Base-by-base conservation (phyloP, 1,140 invertebrate genomes). In the Orius laevigatus region DNA sequence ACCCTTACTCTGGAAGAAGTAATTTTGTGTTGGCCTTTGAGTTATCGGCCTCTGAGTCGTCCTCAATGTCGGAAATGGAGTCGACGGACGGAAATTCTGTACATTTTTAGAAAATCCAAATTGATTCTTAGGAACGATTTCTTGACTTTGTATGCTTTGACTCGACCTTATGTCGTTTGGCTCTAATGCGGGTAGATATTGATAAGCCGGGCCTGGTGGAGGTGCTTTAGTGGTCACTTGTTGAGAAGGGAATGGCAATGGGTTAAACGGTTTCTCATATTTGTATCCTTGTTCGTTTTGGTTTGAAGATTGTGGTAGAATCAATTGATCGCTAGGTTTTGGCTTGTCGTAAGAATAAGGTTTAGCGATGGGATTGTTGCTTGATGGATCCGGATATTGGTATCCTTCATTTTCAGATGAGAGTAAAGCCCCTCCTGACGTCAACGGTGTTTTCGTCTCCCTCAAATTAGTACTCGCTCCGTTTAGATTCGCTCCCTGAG, bases 401-500 rank as follows among this genome's bases (percentile, higher is more conserved):
- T 19, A 16, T 14, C 12, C 40, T 14, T 42, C 40, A 42, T 42
- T 18, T 11, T 42, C 18, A 2, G 40, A 16, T 19, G 40, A 18
- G 3, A 42, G 40, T 11, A 42, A 19, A 14, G 40, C 40, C 10
- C 40, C 40, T 19, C 40, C 40, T 3, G 40, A 42, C 5, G 10
- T 14, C 40, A 18, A 16, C n/a, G 44, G 44, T 25, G 25, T 10
- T 31, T 46, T 46, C n/a, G 18, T 3, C 16, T n/a, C n/a, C n/a
- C 34, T 16, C 16, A 10, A 19, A 32, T 5, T 31, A 11, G 3
- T 34, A n/a, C 25, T 39, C 49, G 5, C 31, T 9, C 43, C 41
- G 14, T 34, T 44, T 18, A 51, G 39, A 25, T 25, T 25, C 5
- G 45, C 33, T n/a, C 36, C 49, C 5, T 42, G 43, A 35, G 47